phyloP scores from a whole-genome alignment of 2,797 vertebrate genomes.

The Nothura maculosa region DNA sequence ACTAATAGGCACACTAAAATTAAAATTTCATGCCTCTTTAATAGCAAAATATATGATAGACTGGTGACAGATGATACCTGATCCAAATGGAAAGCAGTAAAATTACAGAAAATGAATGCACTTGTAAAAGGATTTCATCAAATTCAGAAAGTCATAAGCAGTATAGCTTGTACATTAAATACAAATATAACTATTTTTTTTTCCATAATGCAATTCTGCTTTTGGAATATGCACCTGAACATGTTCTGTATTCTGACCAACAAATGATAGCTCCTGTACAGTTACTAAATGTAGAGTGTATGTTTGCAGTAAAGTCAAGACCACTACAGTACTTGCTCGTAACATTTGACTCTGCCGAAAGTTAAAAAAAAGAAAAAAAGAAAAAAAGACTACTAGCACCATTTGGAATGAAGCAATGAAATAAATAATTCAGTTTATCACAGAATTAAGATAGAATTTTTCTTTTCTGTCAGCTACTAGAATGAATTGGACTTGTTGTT shows the following conservation, averaged over 20 bases:
- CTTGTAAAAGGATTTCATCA: background rate
- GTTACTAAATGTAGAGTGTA: background rate
- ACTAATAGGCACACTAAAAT: constrained; percentile 53
- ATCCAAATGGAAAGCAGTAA: constrained; percentile 5
- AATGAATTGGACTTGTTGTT: background rate
- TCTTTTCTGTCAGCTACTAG: background rate
- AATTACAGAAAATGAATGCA: background rate
- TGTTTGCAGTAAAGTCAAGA: background rate
- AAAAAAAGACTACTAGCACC: background rate
- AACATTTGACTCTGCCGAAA: background rate
- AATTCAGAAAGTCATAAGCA: background rate
- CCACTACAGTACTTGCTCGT: background rate
- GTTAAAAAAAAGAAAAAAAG: background rate
- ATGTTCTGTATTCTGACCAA: background rate
- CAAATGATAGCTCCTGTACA: background rate
- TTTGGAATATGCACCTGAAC: background rate
- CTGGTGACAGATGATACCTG: constrained; percentile 34
- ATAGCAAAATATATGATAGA: constrained; percentile 8
- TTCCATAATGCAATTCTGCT: background rate
- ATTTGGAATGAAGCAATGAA: background rate
- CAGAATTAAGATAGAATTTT: background rate
- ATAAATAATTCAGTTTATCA: background rate
- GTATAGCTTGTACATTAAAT: background rate
- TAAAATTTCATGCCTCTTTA: constrained; percentile 66
- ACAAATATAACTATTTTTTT: fast-evolving